A percentile compares a stretch with the other conserved stretches of the same genome.
These are phyloP conservation scores for Hypselothyrea guttata DNA, from an alignment of 2,888 invertebrate genomes.

Conservation along the genomic window DNA sequence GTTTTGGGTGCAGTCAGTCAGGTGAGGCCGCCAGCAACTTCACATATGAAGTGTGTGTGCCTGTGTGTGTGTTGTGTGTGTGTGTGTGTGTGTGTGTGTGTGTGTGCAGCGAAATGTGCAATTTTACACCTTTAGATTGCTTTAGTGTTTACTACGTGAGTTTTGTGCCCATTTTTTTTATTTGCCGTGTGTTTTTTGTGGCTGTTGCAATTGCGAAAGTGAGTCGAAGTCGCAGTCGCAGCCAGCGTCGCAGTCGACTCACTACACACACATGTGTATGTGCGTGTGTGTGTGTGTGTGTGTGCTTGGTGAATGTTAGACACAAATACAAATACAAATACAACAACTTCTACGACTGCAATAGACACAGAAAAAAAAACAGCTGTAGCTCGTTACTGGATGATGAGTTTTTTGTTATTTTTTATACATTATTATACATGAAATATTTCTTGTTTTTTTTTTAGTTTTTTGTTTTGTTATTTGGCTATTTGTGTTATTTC, in stretches of 20 bases:
- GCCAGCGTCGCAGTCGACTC: constrained; percentile 13
- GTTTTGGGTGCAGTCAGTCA: constrained; percentile 59
- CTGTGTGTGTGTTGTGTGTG: constrained; percentile 9
- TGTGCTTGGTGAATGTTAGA: constrained; percentile 61
- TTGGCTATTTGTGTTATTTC: too few relatives aligned
- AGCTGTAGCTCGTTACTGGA: constrained; percentile 38
- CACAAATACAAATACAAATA: constrained; percentile 26
- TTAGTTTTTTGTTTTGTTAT: constrained; percentile 29
- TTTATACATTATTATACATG: constrained; percentile 35
- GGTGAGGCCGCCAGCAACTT: constrained; percentile 42
- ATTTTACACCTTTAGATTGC: constrained; percentile 64
- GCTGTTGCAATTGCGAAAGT: constrained; percentile 73
- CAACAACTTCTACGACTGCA: constrained; percentile 6
- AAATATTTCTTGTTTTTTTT: constrained; percentile 9
- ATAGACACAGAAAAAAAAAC: constrained; percentile 8
- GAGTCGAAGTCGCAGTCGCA: constrained; percentile 33
- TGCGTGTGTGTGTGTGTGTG: constrained; percentile 23
- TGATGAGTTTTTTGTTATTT: constrained; percentile 37
- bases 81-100: constrained; percentile 21
- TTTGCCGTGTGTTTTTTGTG: constrained; percentile 20
- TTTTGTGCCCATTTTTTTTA: constrained; percentile 54
- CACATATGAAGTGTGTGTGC: constrained; percentile 3
- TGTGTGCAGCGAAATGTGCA: constrained; percentile 72
- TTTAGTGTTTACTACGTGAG: constrained; percentile 50
- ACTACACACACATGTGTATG: constrained; percentile 17